Evolutionary conservation across 2,113 vertebrate genomes (phyloP).

Genomic region (Brachypodius melanocephalos): DNA sequence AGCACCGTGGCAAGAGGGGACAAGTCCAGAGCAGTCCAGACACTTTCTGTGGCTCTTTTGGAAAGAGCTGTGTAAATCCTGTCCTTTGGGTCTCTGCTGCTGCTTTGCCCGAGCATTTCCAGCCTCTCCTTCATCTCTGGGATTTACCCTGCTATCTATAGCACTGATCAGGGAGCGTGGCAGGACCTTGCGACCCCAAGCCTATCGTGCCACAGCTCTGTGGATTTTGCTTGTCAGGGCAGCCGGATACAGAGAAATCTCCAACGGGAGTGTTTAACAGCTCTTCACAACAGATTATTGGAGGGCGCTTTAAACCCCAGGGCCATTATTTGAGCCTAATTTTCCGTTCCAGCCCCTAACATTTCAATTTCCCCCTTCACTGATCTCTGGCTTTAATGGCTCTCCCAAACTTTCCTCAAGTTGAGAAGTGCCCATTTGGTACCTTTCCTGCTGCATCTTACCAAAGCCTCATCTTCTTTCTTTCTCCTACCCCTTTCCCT

Average conservation of each 20-base stretch:
- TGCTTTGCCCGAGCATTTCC: background rate
- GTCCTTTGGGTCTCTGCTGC: background rate
- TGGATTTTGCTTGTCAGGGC: background rate
- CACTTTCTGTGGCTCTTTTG: background rate
- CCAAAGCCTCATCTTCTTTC: background rate
- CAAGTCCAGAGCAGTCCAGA: background rate
- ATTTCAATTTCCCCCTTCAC: conserved; percentile 4
- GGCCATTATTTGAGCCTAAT: background rate
- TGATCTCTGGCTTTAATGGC: background rate
- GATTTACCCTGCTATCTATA: background rate
- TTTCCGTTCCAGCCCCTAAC: background rate
- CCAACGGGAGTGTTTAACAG: background rate
- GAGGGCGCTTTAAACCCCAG: background rate
- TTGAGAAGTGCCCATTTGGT: background rate
- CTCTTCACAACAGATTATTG: background rate
- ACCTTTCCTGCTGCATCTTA: background rate
- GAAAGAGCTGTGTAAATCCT: background rate
- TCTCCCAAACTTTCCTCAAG: background rate
- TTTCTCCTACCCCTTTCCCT: background rate
- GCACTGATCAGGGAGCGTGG: accelerated
- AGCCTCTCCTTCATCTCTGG: background rate
- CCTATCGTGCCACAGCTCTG: accelerated
- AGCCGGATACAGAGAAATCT: background rate
- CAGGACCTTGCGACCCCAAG: background rate
- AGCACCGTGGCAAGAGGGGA: background rate